Evolutionary conservation across 2,797 vertebrate genomes (phyloP), one percentile per base, ranked within the genome.

Genomic region (Parotocinclus haroldoi): DNA sequence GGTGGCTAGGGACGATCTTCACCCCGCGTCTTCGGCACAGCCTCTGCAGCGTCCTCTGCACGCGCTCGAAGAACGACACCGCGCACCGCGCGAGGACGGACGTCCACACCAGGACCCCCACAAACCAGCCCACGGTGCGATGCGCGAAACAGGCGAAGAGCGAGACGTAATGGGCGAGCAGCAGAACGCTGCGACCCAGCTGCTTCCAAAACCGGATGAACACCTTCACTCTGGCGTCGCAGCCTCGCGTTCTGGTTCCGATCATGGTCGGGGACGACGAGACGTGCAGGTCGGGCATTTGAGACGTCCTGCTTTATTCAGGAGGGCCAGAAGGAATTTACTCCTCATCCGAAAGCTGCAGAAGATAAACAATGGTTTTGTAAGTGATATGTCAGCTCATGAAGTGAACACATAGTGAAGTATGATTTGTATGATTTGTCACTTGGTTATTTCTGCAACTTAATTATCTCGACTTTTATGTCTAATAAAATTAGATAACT

Each of bases 101-200:
- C 59, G 81, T 87, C 88, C 89, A 91, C 72, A 75, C 82, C 36
- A 86, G 69, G 0, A 82, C 87, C 4, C 76, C 72, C 68, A 84
- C 76, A n/a, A 89, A 74, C 80, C 85, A 87, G 67, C 80, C 77
- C 42, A 86, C 82, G 0, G 71, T 78, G 46, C 81, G 86, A 0
- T 79, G 81, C 40, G 80, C 65, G 45, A 88, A 89, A 65, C 75
- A 75, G 67, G 78, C 80, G 49, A 87, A 88, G 68, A 87, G 63
- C 0, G 80, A 58, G 58, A 72, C 68, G 81, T 88, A 89, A 78
- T 88, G 81, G 5, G 76, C 83, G 36, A 91, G 76, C 62, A 91
- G 76, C 66, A 88, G 53, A 45, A 91, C 72, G 46, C 84, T 89
- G 71, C 86, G 82, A 13, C 81, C 86, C 27, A 92, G 73, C 76